These are phyloP conservation scores for Mythimna ferrago DNA, from an alignment of 2,888 invertebrate genomes.

Conservation along the genomic window DNA sequence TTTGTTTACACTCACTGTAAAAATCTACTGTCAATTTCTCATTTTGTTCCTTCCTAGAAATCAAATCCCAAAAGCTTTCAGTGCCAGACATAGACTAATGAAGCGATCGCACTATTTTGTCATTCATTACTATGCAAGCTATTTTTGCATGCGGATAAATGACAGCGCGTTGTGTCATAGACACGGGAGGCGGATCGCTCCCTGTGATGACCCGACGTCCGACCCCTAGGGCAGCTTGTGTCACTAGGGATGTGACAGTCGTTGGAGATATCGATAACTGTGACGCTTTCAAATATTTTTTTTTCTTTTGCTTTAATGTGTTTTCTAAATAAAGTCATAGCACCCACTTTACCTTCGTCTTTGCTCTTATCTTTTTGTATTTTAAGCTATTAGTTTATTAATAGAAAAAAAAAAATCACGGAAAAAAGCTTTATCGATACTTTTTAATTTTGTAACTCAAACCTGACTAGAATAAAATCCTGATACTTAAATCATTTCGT, in stretches of 20 bases:
- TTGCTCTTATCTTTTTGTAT: too few species aligned
- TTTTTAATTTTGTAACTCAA: too few species aligned
- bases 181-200: conserved; percentile 77
- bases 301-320: neutral
- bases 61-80: conserved; percentile 15
- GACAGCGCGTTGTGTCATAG: conserved; percentile 79
- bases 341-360: too few species aligned
- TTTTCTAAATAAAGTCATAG: too few species aligned
- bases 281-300: too few species aligned
- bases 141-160: conserved; percentile 76
- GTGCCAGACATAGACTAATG: conserved; percentile 30
- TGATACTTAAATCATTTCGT: too few species aligned
- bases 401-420: too few species aligned
- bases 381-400: too few species aligned
- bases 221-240: conserved; percentile 76
- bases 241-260: conserved; percentile 64
- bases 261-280: conserved; percentile 16
- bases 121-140: conserved; percentile 52
- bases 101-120: conserved; percentile 50
- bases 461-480: too few species aligned
- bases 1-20: neutral
- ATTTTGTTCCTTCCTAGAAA: neutral
- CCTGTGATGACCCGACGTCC: conserved; percentile 82
- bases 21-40: neutral
- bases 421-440: too few species aligned